These are phyloP conservation scores for Phrynocephalus vlangalii DNA, from an alignment of 2,797 vertebrate species.

Conservation along the genomic window DNA sequence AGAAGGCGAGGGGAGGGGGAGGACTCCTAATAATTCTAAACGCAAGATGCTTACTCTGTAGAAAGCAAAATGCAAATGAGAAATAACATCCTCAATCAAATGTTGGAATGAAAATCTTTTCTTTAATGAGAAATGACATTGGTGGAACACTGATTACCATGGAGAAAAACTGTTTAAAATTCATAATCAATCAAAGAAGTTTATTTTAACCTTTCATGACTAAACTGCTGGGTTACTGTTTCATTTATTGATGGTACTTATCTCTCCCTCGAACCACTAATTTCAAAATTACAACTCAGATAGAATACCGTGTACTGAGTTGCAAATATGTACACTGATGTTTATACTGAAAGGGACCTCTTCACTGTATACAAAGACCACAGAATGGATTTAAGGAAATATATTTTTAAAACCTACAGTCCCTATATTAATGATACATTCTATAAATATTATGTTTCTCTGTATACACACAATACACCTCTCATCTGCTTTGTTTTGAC, in stretches of 20 bases:
- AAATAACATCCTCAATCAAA: constrained; percentile 83
- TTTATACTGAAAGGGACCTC: constrained; percentile 74
- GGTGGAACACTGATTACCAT: constrained; percentile 84
- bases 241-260: constrained; percentile 78
- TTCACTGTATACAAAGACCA: constrained; percentile 53
- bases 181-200: constrained; percentile 85
- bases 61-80: constrained; percentile 84
- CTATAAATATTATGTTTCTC: background rate
- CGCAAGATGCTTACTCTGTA: constrained; percentile 80
- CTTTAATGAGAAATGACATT: constrained; percentile 83
- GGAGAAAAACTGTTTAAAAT: constrained; percentile 85
- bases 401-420: constrained; percentile 53
- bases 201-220: constrained; percentile 85
- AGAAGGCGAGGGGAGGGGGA: constrained; percentile 52
- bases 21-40: constrained; percentile 79
- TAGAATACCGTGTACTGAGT: constrained; percentile 74
- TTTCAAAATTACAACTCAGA: constrained; percentile 78
- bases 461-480: background rate
- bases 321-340: constrained; percentile 49
- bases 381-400: background rate
- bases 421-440: constrained; percentile 52
- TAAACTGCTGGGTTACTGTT: constrained; percentile 77
- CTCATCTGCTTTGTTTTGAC: background rate
- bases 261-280: constrained; percentile 74
- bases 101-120: constrained; percentile 83